A percentile compares a stretch with the other conserved stretches of the same genome.
phyloP scores from a whole-genome alignment of 1,140 invertebrate genomes.

The Artemia franciscana region DNA sequence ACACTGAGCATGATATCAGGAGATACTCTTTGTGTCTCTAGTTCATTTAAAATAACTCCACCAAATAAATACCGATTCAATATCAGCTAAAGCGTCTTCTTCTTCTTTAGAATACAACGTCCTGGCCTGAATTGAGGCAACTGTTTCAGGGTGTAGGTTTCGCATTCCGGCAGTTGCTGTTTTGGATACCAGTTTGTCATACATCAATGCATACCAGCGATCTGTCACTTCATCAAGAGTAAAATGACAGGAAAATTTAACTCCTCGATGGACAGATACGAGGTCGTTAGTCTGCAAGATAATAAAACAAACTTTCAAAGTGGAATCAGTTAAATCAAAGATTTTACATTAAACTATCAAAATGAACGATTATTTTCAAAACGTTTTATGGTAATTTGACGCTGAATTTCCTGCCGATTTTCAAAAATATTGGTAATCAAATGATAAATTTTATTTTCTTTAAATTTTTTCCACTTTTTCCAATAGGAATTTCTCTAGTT shows the following conservation, averaged over 20 bases:
- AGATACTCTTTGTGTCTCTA: slow-evolving; percentile 5
- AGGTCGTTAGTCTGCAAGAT: slow-evolving; percentile 78
- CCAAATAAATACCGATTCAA: slow-evolving; percentile 45
- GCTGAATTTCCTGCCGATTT: too few relatives aligned
- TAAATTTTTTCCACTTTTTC: too few relatives aligned
- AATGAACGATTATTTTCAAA: too few relatives aligned
- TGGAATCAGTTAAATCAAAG: too few relatives aligned
- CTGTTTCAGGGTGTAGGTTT: slow-evolving; percentile 72
- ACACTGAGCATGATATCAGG: slow-evolving; percentile 6
- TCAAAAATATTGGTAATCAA: too few relatives aligned
- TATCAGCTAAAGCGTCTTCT: slow-evolving; percentile 56
- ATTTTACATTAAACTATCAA: too few relatives aligned
- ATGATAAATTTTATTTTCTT: too few relatives aligned
- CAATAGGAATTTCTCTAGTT: too few relatives aligned
- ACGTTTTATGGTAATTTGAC: too few relatives aligned
- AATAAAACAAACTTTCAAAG: too few relatives aligned
- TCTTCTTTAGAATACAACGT: slow-evolving; percentile 72
- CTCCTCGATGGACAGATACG: slow-evolving; percentile 58
- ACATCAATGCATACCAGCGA: slow-evolving; percentile 82
- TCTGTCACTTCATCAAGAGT: slow-evolving; percentile 80
- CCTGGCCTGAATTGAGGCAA: slow-evolving; percentile 59
- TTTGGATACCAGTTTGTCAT: slow-evolving; percentile 64
- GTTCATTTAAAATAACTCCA: background rate
- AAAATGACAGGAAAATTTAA: slow-evolving; percentile 89
- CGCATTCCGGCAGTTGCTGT: slow-evolving; percentile 74